Conservation (phyloP, 1,140 invertebrate species). For the Zaprionus tsacasi region DNA sequence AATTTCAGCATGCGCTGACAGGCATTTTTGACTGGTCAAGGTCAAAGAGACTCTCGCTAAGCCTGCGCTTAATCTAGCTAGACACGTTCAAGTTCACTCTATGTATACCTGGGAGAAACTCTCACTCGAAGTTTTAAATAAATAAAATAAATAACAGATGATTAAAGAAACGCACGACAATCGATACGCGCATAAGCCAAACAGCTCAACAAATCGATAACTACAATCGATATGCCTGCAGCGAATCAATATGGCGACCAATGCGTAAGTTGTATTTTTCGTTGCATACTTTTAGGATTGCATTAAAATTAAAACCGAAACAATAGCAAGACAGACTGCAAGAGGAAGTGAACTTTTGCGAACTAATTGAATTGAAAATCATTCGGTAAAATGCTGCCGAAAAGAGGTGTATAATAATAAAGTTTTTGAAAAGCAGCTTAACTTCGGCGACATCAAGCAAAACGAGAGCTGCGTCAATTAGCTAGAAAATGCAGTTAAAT, state of each 20-base stretch:
- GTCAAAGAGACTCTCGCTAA: slow-evolving; percentile 4
- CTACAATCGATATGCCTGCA: no score
- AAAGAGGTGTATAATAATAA: slow-evolving; percentile 6
- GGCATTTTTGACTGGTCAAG: slow-evolving; percentile 12
- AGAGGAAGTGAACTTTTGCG: not conserved
- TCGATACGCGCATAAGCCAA: no score
- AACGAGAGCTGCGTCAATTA: not conserved
- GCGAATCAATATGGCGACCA: no score
- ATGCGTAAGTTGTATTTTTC: no score
- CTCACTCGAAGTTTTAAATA: not conserved
- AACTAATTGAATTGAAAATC: not conserved
- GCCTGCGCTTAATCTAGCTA: slow-evolving; percentile 12
- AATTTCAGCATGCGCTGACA: slow-evolving; percentile 50
- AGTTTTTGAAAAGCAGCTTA: not conserved
- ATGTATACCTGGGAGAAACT: not conserved
- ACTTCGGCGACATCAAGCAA: not conserved
- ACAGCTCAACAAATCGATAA: no score
- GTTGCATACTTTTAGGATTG: no score
- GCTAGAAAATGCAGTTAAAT: not conserved
- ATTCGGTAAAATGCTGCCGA: not conserved
- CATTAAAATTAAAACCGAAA: not conserved
- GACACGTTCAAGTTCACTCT: not conserved
- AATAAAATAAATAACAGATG: no score
- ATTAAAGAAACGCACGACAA: no score
- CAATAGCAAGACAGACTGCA: not conserved